Base-by-base conservation (phyloP, 2,888 invertebrate genomes). In the Furcula furcula region DNA sequence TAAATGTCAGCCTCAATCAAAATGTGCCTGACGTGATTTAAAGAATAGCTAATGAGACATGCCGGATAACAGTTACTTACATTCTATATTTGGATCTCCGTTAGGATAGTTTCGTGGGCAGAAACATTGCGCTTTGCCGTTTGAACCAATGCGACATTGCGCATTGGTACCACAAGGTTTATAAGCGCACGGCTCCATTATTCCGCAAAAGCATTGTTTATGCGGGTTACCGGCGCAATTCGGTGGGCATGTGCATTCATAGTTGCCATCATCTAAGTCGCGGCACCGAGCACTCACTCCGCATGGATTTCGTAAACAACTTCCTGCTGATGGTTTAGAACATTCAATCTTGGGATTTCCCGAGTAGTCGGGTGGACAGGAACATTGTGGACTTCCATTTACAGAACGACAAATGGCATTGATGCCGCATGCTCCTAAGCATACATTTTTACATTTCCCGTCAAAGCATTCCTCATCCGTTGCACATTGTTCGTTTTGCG, bases 341-440 rank as follows among this genome's bases (percentile, higher is more conserved):
- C 97, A 97, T 47, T 93, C 92, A 3, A 93, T 87, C 41, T 94
- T 90, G 2, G 97, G 94, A 79, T 97, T 95, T 10, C 97, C 97
- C 26, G 94, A 83, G 59, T 94, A 95, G 56, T 93, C 93, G 13
- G 92, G 90, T 7, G 96, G 94, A 57, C 97, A 97, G 46, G 94
- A 94, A 73, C 97, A 97, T 57, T 95, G 93, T 0, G 96, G 93
- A 51, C 90, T 89, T 67, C 95, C 90, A 56, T 94, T 92, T 10
- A 94, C 89, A 6, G 96, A 94, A 22, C 94, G 92, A 64, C 97
- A 97, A 57, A 96, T 95, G 0, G 96, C 95, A 73, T 96, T 96
- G 16, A 91, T 79, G 7, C 97, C 97, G 62, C 97, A 97, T 16
- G 94, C 92, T 5, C 93, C 93, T 20, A 90, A 85, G 65, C 97